Conservation (phyloP, 2,888 invertebrate genomes). For the Scaptomyza reducta region DNA sequence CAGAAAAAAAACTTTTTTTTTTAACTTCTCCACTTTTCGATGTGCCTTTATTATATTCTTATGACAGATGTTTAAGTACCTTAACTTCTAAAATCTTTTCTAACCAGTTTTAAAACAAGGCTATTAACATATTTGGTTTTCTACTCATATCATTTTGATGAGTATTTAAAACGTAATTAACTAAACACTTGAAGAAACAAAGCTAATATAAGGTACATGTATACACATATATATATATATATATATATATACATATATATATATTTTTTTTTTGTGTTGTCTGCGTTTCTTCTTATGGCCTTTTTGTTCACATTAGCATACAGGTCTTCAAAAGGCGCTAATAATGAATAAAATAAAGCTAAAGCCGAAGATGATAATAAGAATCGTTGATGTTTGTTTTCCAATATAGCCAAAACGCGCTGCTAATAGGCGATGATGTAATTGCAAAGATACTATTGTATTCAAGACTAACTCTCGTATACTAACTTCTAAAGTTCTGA, state of each 20-base stretch:
- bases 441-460: conserved; percentile 29
- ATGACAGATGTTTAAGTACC: not conserved
- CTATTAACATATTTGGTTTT: not conserved
- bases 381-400: conserved; percentile 39
- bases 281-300: not conserved
- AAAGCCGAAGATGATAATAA: conserved; percentile 42
- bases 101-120: too few species aligned
- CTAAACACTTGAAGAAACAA: not conserved
- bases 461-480: conserved; percentile 11
- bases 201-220: too few species aligned
- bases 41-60: not conserved
- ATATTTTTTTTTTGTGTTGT: not conserved
- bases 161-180: not conserved
- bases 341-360: conserved; percentile 28
- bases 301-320: conserved; percentile 37
- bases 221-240: not conserved
- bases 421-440: conserved; percentile 50
- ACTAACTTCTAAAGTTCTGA: not conserved
- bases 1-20: too few species aligned
- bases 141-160: not conserved
- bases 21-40: too few species aligned
- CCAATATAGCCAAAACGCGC: conserved; percentile 27
- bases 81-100: not conserved
- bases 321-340: conserved; percentile 36
- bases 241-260: not conserved